Evolutionary conservation across 2,113 vertebrate species (phyloP), one percentile per base, ranked within the genome.

Genomic region (Tragulus kanchil): DNA sequence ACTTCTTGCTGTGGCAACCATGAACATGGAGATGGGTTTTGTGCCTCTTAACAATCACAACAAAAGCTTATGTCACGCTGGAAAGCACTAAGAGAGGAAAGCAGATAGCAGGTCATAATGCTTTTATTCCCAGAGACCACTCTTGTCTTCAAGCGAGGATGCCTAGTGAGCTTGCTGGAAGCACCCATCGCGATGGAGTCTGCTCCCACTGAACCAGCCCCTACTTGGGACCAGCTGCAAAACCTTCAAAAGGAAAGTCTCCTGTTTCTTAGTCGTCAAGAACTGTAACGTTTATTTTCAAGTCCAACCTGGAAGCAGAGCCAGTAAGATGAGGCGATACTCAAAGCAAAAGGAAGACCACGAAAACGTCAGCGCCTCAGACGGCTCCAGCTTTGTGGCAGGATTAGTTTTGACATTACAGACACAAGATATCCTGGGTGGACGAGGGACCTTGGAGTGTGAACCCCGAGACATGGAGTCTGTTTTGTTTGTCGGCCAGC

Each of bases 401-500:
- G 58, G 36, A 93, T 64, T 96, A 19, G 62, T 90, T 94, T 92
- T 97, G 97, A 96, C 96, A 73, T 81, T 92, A 61, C 48, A 95
- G 95, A 96, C 69, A 94, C 85, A 93, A 82, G 90, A 89, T 82
- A 97, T 48, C 79, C 81, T 78, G 77, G 88, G 84, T 26, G 50
- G 77, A 93, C 54, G 3, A 21, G 82, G 42, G 36, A 16, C 50
- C 92, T 50, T 75, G 50, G 92, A 79, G 28, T 84, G n/a, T 26
- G 65, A 82, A 97, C 64, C 56, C 84, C 75, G 83, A 83, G 90
- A 93, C 56, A 31, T 11, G 54, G 64, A 97, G 17, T 86, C 85
- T 81, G 82, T 58, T 59, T 50, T 64, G 73, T 81, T 92, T 88
- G 45, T 59, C 92, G 14, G 28, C 58, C 85, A 95, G 42, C 5